Conservation (phyloP, 2,888 invertebrate species). For the Cerastoderma edule region DNA sequence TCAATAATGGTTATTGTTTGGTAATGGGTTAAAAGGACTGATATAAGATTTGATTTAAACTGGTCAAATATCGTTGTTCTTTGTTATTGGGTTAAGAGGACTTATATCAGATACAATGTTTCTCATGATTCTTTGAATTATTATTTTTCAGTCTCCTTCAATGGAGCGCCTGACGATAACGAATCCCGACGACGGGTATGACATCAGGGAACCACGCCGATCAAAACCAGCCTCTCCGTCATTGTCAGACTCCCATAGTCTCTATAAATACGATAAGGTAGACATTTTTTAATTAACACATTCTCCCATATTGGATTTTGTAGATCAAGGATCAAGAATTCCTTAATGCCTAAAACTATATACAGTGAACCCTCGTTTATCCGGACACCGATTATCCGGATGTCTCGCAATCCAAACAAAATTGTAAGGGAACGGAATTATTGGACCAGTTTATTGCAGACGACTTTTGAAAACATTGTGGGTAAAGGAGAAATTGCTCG, state of each 20-base stretch:
- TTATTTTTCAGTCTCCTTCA: slow-evolving; percentile 49
- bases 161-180: slow-evolving; percentile 50
- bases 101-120: neutral
- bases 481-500: no score
- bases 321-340: no score
- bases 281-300: no score
- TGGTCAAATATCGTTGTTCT: neutral
- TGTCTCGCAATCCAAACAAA: no score
- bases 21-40: neutral
- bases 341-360: no score
- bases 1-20: neutral
- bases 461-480: no score
- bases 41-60: no score
- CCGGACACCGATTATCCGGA: no score
- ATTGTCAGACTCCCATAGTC: slow-evolving; percentile 73
- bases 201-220: slow-evolving; percentile 63
- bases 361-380: no score
- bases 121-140: neutral
- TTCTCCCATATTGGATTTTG: no score
- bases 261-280: slow-evolving; percentile 78
- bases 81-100: neutral
- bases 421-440: no score
- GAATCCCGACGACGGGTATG: slow-evolving; percentile 46
- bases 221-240: slow-evolving; percentile 72
- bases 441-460: no score